Conservation (phyloP, 2,113 vertebrate species). For the Mormyrus iriodes region DNA sequence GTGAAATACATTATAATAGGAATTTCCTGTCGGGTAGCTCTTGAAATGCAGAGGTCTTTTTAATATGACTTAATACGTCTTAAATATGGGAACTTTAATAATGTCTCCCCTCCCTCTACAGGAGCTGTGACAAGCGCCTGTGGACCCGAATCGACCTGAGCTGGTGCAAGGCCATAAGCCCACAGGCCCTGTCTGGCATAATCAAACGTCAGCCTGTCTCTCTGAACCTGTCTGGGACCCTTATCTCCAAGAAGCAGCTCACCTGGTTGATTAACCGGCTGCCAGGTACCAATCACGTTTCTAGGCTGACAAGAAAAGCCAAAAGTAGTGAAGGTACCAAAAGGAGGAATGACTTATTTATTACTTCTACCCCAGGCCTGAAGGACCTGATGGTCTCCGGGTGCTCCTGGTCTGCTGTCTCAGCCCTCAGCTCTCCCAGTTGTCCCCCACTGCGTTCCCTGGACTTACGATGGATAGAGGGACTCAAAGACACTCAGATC, state of each 20-base stretch:
- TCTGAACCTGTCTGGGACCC: conserved; percentile 94
- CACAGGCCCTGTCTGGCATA: conserved; percentile 89
- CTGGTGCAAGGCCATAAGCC: conserved; percentile 84
- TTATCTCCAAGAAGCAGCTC: conserved; percentile 95
- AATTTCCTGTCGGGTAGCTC: neutral
- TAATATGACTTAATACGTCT: neutral
- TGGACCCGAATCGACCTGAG: conserved; percentile 93
- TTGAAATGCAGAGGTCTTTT: neutral
- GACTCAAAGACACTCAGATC: conserved; percentile 90
- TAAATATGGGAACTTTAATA: neutral
- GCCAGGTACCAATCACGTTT: conserved; percentile 61
- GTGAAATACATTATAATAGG: neutral
- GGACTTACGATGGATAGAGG: conserved; percentile 91
- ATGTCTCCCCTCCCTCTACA: conserved; percentile 31
- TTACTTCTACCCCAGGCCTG: conserved; percentile 60
- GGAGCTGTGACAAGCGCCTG: conserved; percentile 95
- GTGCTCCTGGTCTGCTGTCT: conserved; percentile 88
- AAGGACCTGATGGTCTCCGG: conserved; percentile 90
- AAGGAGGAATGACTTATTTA: neutral
- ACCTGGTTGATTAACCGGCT: conserved; percentile 90
- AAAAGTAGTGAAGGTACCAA: too few relatives aligned
- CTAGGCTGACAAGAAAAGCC: neutral
- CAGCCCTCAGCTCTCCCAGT: conserved; percentile 87
- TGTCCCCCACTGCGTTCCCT: conserved; percentile 93
- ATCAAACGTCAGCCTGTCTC: conserved; percentile 90